phyloP scores from a whole-genome alignment of 2,888 invertebrate genomes.

The Abrostola triplasia region DNA sequence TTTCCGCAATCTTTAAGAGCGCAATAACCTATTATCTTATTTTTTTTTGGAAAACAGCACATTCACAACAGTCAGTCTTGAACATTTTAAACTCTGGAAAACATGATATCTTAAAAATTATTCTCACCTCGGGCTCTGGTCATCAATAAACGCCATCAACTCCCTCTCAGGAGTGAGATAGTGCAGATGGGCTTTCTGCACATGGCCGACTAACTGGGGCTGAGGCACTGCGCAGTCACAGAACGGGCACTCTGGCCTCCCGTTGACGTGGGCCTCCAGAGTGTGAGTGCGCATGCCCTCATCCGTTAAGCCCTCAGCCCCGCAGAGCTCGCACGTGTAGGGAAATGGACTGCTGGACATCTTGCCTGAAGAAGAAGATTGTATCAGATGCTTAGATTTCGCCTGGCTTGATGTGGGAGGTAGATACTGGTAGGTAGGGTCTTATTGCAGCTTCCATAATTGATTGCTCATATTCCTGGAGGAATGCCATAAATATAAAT shows the following conservation, averaged over 20 bases:
- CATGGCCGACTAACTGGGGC: slow-evolving; percentile 93
- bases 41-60: too few species aligned
- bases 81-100: too few species aligned
- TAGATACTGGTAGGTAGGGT: background rate
- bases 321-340: slow-evolving; percentile 94
- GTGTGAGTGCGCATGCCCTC: slow-evolving; percentile 94
- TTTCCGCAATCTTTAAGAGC: too few species aligned
- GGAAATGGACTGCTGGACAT: slow-evolving; percentile 85
- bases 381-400: slow-evolving; percentile 46
- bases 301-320: slow-evolving; percentile 93
- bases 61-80: too few species aligned
- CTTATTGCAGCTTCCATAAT: too few species aligned
- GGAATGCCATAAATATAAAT: too few species aligned
- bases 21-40: too few species aligned
- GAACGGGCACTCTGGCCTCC: slow-evolving; percentile 94
- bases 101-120: too few species aligned
- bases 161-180: slow-evolving; percentile 94
- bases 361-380: slow-evolving; percentile 50
- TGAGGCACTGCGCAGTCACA: slow-evolving; percentile 93
- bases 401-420: slow-evolving; percentile 61
- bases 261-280: slow-evolving; percentile 93
- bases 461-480: too few species aligned
- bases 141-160: slow-evolving; percentile 93
- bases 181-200: slow-evolving; percentile 95
- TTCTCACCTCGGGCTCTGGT: slow-evolving; percentile 90